These are phyloP conservation scores for Anhinga rufa DNA, from an alignment of 2,113 vertebrate species.

Conservation along the genomic window DNA sequence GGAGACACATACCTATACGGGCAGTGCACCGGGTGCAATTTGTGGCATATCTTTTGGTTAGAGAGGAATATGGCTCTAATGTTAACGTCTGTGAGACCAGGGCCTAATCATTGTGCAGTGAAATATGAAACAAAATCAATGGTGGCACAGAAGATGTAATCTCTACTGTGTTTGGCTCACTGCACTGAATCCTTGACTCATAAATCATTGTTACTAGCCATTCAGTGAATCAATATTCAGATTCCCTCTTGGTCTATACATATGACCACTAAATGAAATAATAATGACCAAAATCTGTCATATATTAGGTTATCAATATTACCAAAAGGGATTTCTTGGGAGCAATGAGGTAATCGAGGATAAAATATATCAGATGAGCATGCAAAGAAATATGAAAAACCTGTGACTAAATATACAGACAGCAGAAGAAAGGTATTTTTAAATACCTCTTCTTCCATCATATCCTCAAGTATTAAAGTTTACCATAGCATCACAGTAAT, in stretches of 20 bases:
- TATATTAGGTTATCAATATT: slow-evolving; percentile 74
- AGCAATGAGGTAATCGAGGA: slow-evolving; percentile 51
- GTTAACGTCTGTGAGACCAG: slow-evolving; percentile 45
- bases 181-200: slow-evolving; percentile 74
- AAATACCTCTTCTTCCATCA: neutral
- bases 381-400: slow-evolving; percentile 41
- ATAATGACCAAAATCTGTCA: slow-evolving; percentile 76
- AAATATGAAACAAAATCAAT: slow-evolving; percentile 70
- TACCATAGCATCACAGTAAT: neutral
- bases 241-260: slow-evolving; percentile 83
- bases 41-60: neutral
- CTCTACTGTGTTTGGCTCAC: slow-evolving; percentile 71
- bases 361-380: slow-evolving; percentile 45
- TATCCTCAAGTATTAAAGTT: neutral
- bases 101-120: slow-evolving; percentile 42
- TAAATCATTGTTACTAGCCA: slow-evolving; percentile 88
- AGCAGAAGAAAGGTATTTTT: neutral
- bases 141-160: slow-evolving; percentile 64
- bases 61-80: slow-evolving; percentile 1
- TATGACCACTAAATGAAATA: slow-evolving; percentile 86
- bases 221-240: slow-evolving; percentile 88
- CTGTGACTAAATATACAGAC: neutral
- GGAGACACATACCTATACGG: neutral
- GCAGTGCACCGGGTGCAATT: neutral
- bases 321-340: slow-evolving; percentile 61